Percentiles rank a stretch among this genome's conserved stretches.
Conservation (phyloP, 2,797 vertebrate species). For the Natrix natrix region DNA sequence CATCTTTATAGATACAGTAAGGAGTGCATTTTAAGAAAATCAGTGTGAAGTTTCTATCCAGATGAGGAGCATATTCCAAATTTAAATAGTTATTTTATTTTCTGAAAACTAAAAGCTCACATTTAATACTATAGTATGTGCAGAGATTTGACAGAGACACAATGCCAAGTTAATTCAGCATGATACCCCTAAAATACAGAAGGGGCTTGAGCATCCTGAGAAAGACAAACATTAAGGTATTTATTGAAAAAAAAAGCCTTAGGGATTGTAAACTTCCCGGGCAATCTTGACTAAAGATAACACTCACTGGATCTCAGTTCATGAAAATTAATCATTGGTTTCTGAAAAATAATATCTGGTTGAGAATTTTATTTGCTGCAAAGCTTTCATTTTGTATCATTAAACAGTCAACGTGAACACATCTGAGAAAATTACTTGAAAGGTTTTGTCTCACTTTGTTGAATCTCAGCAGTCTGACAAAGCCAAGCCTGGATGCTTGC, state of each 20-base stretch:
- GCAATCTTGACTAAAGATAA: background rate
- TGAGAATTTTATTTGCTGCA: background rate
- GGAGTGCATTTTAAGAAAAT: background rate
- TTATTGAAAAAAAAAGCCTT: rapidly evolving
- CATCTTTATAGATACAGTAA: background rate
- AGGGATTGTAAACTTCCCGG: background rate
- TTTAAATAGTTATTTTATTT: background rate
- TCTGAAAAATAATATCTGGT: background rate
- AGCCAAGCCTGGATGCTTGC: background rate
- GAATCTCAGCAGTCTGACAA: background rate
- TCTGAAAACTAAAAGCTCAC: background rate
- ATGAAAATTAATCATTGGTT: background rate
- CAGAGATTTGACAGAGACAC: background rate
- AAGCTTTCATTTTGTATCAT: background rate
- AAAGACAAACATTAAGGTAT: background rate
- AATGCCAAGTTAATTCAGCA: background rate
- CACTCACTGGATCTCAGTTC: background rate
- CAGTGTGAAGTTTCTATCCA: background rate
- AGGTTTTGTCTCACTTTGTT: background rate
- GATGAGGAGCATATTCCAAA: background rate
- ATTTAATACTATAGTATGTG: background rate
- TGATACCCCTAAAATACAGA: background rate
- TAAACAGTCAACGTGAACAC: background rate
- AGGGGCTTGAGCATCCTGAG: background rate
- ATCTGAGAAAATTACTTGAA: background rate